Conservation (phyloP, 2,113 vertebrate genomes). For the Phaethornis superciliosus region DNA sequence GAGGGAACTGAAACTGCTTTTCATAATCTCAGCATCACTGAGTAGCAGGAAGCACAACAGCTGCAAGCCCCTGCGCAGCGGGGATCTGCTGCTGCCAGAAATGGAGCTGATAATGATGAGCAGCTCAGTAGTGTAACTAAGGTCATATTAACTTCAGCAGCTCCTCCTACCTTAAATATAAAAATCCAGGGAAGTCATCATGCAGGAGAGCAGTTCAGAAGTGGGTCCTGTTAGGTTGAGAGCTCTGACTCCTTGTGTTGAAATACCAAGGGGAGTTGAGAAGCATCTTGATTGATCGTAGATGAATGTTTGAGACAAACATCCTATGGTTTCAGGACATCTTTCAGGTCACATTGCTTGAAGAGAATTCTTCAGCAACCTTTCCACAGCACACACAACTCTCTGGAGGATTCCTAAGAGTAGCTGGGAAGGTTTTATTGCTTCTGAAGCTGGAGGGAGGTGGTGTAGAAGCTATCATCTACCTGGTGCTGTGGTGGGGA, state of each 20-base stretch:
- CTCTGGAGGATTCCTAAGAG: background rate
- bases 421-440: background rate
- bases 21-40: background rate
- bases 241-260: background rate
- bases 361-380: background rate
- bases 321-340: background rate
- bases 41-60: slow-evolving; percentile 7
- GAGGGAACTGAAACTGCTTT: background rate
- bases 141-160: background rate
- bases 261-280: background rate
- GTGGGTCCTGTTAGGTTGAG: background rate
- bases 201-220: background rate
- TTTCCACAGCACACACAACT: accelerated
- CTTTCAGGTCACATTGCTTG: background rate
- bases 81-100: slow-evolving; percentile 34
- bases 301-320: background rate
- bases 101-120: slow-evolving; percentile 3
- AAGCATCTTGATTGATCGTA: background rate
- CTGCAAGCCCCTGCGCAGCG: background rate
- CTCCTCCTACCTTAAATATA: background rate
- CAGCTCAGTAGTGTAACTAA: slow-evolving; percentile 15
- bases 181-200: background rate
- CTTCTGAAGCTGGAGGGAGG: background rate
- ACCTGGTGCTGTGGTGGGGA: background rate
- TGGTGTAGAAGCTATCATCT: background rate